Base-by-base conservation (phyloP, 2,888 invertebrate species). In the Drosophila mercatorum region DNA sequence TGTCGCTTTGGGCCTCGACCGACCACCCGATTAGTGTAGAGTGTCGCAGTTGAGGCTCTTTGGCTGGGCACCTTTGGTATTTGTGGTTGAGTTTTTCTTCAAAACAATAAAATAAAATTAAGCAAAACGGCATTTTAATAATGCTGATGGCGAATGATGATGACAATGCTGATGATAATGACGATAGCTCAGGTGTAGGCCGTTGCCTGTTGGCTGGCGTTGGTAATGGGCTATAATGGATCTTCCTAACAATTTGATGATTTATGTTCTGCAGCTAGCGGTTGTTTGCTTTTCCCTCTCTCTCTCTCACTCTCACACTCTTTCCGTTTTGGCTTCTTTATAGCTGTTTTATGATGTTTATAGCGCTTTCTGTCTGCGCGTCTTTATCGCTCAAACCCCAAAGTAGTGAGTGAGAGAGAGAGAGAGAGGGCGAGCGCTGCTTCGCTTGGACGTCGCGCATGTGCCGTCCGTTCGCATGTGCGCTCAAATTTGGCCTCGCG, bases 81-180 rank as follows among this genome's bases (percentile, higher is more conserved):
- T 83, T 84, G 87, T 79, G 89, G 89, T 69, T 75, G 67, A 78
- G 86, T 87, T 17, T 51, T 89, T 89, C 89, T 76, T 59, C 78
- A 88, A 89, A 89, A 85, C 80, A 87, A 89, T 89, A 89, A 89
- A 90, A 89, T 87, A 73, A 90, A 88, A 90, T 89, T 89, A 89
- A 90, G 82, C 88, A 88, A 89, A 89, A 89, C 90, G 90, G 85
- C 85, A 88, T 88, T 90, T 88, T 89, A 89, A 89, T 89, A 89
- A 88, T 78, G 87, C 78, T 82, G 73, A 66, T 65, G 62, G 62
- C 43, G 36, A 51, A 49, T 78, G 73, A 62, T 65, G 62, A 62
- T 47, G 44, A 56, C 22, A 10, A 28, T 49, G 17, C 60, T 22
- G 49, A 52, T 28, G 43, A 56, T 44, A 65, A 44, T 59, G 60